A percentile compares a stretch with the other conserved stretches of the same genome.
Conservation (phyloP, 92 coral and sea anemone genomes). For the Paragorgia papillata region DNA sequence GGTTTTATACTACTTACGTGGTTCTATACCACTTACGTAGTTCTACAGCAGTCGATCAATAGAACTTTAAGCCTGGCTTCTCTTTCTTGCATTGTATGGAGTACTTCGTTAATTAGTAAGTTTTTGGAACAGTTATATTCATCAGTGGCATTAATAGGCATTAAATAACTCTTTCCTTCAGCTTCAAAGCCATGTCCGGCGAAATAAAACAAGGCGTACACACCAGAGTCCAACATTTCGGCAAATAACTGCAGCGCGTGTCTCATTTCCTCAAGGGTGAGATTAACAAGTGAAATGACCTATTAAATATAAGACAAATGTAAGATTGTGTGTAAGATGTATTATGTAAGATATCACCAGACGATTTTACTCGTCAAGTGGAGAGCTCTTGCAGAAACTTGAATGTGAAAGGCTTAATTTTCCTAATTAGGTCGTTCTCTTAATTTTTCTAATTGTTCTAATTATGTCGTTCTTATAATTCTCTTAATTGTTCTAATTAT, state of each 20-base stretch:
- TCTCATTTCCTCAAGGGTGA: slow-evolving; percentile 82
- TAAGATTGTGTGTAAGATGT: no score
- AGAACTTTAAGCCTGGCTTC: slow-evolving; percentile 78
- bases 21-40: slow-evolving; percentile 60
- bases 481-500: no score
- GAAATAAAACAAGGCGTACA: slow-evolving; percentile 90
- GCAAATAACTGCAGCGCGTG: slow-evolving; percentile 71
- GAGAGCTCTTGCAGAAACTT: no score
- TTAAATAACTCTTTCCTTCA: slow-evolving; percentile 73
- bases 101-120: slow-evolving; percentile 73
- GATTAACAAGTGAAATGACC: slow-evolving; percentile 92
- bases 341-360: no score
- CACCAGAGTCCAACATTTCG: slow-evolving; percentile 71
- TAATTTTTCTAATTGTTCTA: no score
- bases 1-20: no score
- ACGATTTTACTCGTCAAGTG: no score
- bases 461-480: no score
- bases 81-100: slow-evolving; percentile 74
- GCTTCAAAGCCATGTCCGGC: slow-evolving; percentile 95
- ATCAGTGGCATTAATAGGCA: slow-evolving; percentile 87
- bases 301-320: no score
- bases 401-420: no score
- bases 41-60: slow-evolving; percentile 91
- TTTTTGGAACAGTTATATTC: slow-evolving; percentile 59
- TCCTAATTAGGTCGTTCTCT: no score